Base-by-base conservation (phyloP, 2,888 invertebrate genomes). In the Dicyrtoma fusca region DNA sequence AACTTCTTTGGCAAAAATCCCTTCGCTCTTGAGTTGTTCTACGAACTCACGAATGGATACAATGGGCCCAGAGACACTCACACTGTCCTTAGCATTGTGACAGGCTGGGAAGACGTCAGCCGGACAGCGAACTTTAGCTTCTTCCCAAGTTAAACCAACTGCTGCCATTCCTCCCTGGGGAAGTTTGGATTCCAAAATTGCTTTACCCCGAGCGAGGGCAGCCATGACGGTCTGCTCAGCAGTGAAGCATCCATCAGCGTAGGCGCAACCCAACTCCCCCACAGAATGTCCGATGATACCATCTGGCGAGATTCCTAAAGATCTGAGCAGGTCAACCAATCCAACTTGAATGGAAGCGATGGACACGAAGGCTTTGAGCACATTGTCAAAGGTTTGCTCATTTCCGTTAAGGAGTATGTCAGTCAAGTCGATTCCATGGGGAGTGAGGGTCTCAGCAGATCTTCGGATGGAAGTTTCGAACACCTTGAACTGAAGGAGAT, bases 271-370 rank as follows among this genome's bases (percentile, higher is more conserved):
- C 80, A 93, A 87, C 85, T 95, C 95, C 45, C 95, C 95, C 13
- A 93, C 93, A 44, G 97, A 97, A 85, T 99, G 98, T 0, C 98
- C 98, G 68, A 98, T 87, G 82, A 99, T 95, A 69, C 97, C 97
- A 84, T 97, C 95, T 4, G 97, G 95, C 70, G 87, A 86, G 57
- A 98, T 87, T 76, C 92, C 93, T 26, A 92, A 82, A 21, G 87
- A 86, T 71, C 87, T 88, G 76, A 99, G 86, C 69, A 95, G 85
- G 84, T 98, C 97, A 0, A 95, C 94, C n/a, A 98, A 86, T 42
- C 94, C 97, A 69, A 99, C 92, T 87, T 98, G 98, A 83, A 97
- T 91, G 63, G 97, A 94, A 47, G 97, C 95, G 82, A 98, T 97
- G 6, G 92, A 91, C 19, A 97, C 89, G 85, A 98, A 98, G 0